Conservation (phyloP, 2,888 invertebrate genomes). For the Adineta ricciae region DNA sequence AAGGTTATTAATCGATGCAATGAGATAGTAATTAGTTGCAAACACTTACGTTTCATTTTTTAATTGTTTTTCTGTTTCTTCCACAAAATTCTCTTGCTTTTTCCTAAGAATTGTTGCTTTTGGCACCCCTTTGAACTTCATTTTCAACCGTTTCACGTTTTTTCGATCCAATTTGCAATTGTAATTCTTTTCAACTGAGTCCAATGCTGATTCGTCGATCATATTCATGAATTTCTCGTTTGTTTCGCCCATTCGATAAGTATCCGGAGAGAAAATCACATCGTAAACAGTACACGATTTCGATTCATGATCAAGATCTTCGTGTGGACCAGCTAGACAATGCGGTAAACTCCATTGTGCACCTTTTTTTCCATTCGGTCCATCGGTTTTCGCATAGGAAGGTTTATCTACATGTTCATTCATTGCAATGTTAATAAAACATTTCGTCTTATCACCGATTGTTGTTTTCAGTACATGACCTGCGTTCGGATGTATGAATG, state of each 20-base stretch:
- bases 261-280: constrained; percentile 79
- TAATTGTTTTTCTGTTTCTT: not conserved
- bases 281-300: constrained; percentile 73
- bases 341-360: constrained; percentile 77
- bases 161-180: constrained; percentile 67
- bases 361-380: constrained; percentile 51
- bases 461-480: constrained; percentile 81
- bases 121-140: constrained; percentile 67
- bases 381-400: constrained; percentile 27
- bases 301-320: constrained; percentile 68
- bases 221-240: constrained; percentile 65
- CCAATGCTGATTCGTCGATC: constrained; percentile 70
- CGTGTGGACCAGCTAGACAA: constrained; percentile 66
- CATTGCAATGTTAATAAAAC: constrained; percentile 77
- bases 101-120: constrained; percentile 65
- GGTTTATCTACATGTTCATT: constrained; percentile 69
- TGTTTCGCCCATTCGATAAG: constrained; percentile 66
- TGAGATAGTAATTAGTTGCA: too few relatives aligned
- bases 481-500: constrained; percentile 76
- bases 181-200: constrained; percentile 69
- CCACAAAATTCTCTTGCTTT: not conserved
- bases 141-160: constrained; percentile 66
- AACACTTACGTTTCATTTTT: not conserved
- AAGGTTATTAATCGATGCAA: too few relatives aligned
- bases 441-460: constrained; percentile 57